Conservation (phyloP, 2,113 vertebrate genomes). For the Bettongia penicillata region DNA sequence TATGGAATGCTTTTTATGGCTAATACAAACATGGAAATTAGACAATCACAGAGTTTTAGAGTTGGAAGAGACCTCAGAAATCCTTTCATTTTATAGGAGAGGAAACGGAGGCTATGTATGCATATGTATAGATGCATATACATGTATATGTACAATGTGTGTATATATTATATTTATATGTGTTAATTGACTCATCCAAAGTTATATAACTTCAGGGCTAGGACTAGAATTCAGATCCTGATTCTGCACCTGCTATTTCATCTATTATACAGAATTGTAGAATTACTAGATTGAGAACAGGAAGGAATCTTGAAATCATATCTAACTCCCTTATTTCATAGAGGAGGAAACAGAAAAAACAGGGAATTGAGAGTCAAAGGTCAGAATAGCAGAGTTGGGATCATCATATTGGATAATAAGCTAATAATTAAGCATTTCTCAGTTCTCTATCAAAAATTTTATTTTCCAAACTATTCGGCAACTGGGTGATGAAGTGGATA, state of each 20-base stretch:
- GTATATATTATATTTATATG: background rate
- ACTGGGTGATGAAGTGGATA: background rate
- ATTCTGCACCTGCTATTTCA: background rate
- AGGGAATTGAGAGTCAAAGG: background rate
- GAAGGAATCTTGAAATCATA: background rate
- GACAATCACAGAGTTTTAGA: background rate
- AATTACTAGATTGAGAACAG: background rate
- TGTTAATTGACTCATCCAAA: background rate
- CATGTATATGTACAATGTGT: background rate
- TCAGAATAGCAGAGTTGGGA: background rate
- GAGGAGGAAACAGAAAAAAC: background rate
- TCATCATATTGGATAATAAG: background rate
- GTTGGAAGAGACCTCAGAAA: too few relatives aligned
- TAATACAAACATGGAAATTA: slow-evolving; percentile 4
- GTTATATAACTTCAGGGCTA: background rate
- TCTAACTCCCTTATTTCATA: background rate
- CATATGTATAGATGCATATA: background rate
- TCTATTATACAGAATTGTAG: background rate
- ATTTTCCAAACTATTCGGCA: background rate
- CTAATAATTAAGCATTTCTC: background rate
- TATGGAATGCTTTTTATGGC: background rate
- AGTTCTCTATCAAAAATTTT: background rate
- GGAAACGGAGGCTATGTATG: background rate
- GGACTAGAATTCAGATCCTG: background rate
- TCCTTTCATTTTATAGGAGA: background rate